phyloP scores from a whole-genome alignment of 2,797 vertebrate genomes.

The Xenentodon cancila region DNA sequence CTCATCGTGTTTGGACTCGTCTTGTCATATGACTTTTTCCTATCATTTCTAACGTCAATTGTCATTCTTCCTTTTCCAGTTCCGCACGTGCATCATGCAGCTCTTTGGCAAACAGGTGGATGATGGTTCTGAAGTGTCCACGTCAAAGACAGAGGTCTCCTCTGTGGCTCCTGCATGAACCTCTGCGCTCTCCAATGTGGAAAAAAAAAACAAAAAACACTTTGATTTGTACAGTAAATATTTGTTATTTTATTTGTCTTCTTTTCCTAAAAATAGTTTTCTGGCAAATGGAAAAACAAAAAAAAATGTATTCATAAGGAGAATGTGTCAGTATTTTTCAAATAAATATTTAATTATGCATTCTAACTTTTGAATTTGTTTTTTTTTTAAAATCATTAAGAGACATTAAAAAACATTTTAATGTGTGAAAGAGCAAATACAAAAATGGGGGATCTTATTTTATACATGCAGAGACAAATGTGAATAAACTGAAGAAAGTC shows the following conservation, averaged over 20 bases:
- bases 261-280: neutral
- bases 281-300: constrained; percentile 4
- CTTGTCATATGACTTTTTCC: neutral
- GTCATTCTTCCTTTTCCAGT: constrained; percentile 70
- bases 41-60: neutral
- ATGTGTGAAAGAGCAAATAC: no score
- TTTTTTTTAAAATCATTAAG: no score
- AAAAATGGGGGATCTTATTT: no score
- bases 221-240: neutral
- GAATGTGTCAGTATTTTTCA: neutral
- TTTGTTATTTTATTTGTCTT: neutral
- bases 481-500: no score
- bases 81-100: constrained; percentile 78
- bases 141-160: constrained; percentile 89
- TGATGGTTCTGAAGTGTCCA: constrained; percentile 84
- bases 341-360: neutral
- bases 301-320: neutral
- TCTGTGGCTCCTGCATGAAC: constrained; percentile 88
- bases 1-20: neutral
- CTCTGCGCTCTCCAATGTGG: constrained; percentile 14
- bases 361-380: no score
- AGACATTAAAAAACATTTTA: no score
- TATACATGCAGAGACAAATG: no score
- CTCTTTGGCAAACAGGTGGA: constrained; percentile 72
- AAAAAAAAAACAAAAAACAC: neutral